A percentile compares a stretch with the other conserved stretches of the same genome.
Conservation (phyloP, 1,140 invertebrate genomes). For the Magallana ariakensis region DNA sequence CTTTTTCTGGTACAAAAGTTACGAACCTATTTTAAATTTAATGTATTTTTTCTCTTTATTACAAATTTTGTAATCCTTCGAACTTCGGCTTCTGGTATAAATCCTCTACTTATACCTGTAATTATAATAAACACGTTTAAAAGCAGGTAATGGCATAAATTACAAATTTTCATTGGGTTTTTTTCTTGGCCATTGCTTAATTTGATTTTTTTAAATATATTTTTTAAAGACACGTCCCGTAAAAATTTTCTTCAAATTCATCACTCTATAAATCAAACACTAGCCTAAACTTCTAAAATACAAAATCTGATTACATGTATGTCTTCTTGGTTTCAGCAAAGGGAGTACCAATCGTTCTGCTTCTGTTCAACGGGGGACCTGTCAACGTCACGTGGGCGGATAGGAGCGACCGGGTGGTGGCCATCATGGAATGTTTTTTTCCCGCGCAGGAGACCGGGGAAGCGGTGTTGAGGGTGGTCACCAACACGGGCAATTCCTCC, state of each 20-base stretch:
- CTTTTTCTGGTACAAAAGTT: slow-evolving; percentile 53
- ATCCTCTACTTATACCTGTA: too few species aligned
- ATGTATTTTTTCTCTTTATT: not conserved
- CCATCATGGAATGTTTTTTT: slow-evolving; percentile 76
- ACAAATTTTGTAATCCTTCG: not conserved
- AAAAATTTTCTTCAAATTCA: too few species aligned
- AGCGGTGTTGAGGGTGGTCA: slow-evolving; percentile 69
- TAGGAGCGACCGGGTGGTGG: slow-evolving; percentile 52
- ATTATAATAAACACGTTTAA: too few species aligned
- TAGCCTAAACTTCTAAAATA: too few species aligned
- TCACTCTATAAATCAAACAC: too few species aligned
- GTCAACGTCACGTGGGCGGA: slow-evolving; percentile 71
- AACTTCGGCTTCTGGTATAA: too few species aligned
- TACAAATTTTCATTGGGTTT: too few species aligned
- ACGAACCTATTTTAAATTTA: not conserved
- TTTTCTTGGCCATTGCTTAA: too few species aligned
- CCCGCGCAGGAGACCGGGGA: slow-evolving; percentile 75
- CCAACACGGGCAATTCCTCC: slow-evolving; percentile 57
- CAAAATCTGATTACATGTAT: too few species aligned
- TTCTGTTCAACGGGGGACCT: slow-evolving; percentile 75
- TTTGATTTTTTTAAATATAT: too few species aligned
- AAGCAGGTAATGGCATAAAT: too few species aligned
- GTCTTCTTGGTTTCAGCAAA: not conserved
- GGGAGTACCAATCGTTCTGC: slow-evolving; percentile 63
- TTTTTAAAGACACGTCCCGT: too few species aligned